Conservation (phyloP, 2,888 invertebrate species). For the Lottia gigantea region DNA sequence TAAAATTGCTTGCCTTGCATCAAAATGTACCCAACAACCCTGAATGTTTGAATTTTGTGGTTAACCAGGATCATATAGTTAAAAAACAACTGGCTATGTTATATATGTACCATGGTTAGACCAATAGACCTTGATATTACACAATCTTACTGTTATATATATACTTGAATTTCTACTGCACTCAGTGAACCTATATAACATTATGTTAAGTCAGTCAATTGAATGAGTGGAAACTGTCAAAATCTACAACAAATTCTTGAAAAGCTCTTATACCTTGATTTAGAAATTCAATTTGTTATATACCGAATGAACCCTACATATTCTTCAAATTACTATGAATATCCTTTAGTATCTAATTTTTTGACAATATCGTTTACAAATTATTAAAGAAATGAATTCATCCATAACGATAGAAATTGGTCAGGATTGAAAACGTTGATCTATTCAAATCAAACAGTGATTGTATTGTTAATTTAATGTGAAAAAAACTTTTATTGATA, state of each 20-base stretch:
- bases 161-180: neutral
- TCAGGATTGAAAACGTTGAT: neutral
- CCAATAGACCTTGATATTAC: neutral
- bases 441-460: too few relatives aligned
- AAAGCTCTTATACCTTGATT: neutral
- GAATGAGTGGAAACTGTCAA: slow-evolving; percentile 6
- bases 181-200: slow-evolving; percentile 1
- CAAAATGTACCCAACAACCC: too few relatives aligned
- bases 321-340: neutral
- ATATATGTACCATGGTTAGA: neutral
- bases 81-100: too few relatives aligned
- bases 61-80: too few relatives aligned
- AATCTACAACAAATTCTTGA: slow-evolving; percentile 1
- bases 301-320: slow-evolving; percentile 2
- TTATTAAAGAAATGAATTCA: slow-evolving; percentile 3
- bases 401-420: neutral
- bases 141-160: neutral
- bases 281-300: neutral
- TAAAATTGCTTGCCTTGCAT: too few relatives aligned
- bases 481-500: too few relatives aligned
- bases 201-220: slow-evolving; percentile 9
- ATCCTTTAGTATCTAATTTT: neutral
- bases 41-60: too few relatives aligned
- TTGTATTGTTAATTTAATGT: too few relatives aligned
- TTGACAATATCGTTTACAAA: neutral